These are phyloP conservation scores for Drosophila seguyi DNA, from an alignment of 1,140 invertebrate species.

Conservation along the genomic window DNA sequence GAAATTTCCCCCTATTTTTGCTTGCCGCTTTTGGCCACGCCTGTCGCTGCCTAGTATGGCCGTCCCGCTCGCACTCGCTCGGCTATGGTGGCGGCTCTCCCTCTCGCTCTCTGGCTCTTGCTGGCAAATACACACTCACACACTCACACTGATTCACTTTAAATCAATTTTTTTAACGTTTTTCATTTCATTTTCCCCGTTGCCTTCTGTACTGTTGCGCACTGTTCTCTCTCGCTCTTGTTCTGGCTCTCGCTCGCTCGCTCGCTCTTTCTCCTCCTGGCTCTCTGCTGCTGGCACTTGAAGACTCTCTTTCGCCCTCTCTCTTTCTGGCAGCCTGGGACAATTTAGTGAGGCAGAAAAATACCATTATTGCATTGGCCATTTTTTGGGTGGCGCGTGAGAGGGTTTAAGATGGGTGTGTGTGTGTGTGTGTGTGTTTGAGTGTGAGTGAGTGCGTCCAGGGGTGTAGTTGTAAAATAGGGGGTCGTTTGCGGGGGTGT, in stretches of 20 bases:
- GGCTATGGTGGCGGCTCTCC: no score
- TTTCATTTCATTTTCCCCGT: constrained; percentile 79
- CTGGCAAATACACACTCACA: constrained; percentile 16
- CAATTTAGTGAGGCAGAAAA: constrained; percentile 69
- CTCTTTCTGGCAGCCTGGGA: constrained; percentile 24
- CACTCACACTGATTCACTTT: constrained; percentile 74
- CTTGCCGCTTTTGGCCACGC: constrained; percentile 56
- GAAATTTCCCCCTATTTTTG: constrained; percentile 75
- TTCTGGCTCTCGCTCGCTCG: background rate
- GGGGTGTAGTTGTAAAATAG: constrained; percentile 1
- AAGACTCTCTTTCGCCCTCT: constrained; percentile 20
- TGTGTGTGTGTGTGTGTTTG: constrained; percentile 1
- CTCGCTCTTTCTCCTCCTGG: constrained; percentile 17
- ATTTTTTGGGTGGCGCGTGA: constrained; percentile 17
- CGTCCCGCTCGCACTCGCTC: constrained; percentile 33
- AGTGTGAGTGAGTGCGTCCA: no score
- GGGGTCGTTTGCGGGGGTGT: constrained; percentile 18
- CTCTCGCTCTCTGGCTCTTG: constrained; percentile 13
- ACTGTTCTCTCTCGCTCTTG: constrained; percentile 30
- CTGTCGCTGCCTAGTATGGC: constrained; percentile 32
- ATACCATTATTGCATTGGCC: constrained; percentile 73
- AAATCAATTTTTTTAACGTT: constrained; percentile 82
- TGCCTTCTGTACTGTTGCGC: constrained; percentile 58
- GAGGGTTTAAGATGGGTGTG: background rate
- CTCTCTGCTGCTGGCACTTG: constrained; percentile 9